phyloP scores from a whole-genome alignment of 2,797 vertebrate genomes.

The Phrynocephalus vlangalii region DNA sequence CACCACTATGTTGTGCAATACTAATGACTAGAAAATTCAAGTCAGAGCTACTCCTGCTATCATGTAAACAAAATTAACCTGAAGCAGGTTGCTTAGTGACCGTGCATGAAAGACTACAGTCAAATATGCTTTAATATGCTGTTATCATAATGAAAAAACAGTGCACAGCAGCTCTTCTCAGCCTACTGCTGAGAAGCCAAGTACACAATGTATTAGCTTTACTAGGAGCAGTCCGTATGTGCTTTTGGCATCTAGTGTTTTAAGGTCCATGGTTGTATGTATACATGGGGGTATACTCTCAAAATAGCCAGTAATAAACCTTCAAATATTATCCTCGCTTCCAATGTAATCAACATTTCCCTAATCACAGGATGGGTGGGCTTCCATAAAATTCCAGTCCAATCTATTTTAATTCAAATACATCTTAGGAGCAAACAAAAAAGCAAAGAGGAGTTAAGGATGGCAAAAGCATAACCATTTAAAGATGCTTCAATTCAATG shows the following conservation, averaged over 20 bases:
- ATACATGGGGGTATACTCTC: not conserved
- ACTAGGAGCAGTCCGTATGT: constrained; percentile 10
- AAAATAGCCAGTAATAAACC: constrained; percentile 45
- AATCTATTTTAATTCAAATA: not conserved
- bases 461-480: constrained; percentile 2
- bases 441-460: not conserved
- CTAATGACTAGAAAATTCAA: constrained; percentile 9
- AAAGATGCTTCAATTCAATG: not conserved
- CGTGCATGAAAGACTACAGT: constrained; percentile 11
- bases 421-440: not conserved
- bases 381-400: not conserved
- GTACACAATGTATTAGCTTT: not conserved
- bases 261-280: not conserved
- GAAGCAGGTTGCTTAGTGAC: constrained; percentile 27
- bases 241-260: not conserved
- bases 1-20: constrained; percentile 18
- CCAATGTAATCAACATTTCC: not conserved
- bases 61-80: constrained; percentile 23
- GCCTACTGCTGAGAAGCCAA: not conserved
- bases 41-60: not conserved
- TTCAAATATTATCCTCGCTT: constrained; percentile 32
- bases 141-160: constrained; percentile 23
- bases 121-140: constrained; percentile 40
- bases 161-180: constrained; percentile 16
- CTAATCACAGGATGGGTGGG: not conserved